These are phyloP conservation scores for Orthonyx spaldingii DNA, from an alignment of 2,113 vertebrate species.

Conservation along the genomic window DNA sequence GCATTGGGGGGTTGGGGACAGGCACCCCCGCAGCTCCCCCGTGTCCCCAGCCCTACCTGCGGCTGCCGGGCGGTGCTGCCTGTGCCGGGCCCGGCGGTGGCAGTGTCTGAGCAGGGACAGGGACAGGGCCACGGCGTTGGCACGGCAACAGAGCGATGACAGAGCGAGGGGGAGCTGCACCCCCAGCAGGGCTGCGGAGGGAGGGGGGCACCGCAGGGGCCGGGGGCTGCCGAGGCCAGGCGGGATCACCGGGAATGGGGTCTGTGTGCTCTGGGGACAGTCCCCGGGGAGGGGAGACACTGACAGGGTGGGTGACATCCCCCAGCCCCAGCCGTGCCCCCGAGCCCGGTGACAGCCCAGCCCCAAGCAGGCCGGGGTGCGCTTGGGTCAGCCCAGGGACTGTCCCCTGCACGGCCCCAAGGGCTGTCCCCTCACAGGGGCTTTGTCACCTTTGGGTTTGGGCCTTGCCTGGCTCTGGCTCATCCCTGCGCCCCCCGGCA, in stretches of 20 bases:
- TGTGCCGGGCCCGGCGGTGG: neutral
- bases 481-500: neutral
- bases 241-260: accelerated
- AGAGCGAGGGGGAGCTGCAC: neutral
- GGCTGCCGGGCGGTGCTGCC: neutral
- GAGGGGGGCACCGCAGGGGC: neutral
- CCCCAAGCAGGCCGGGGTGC: neutral
- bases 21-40: neutral
- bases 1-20: accelerated
- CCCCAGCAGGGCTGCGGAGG: neutral
- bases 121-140: neutral
- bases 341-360: neutral
- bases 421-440: neutral
- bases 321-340: neutral
- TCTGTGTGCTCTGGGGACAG: neutral
- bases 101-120: neutral
- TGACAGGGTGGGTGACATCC: neutral
- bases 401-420: neutral
- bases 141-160: neutral
- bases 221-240: neutral
- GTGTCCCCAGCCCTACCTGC: neutral
- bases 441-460: neutral
- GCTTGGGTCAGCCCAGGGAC: neutral
- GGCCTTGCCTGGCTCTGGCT: neutral
- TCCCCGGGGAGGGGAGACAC: neutral